Evolutionary conservation across 2,797 vertebrate genomes (phyloP), one percentile per base, ranked within the genome.

Genomic region (Micropoecilia bifurca): DNA sequence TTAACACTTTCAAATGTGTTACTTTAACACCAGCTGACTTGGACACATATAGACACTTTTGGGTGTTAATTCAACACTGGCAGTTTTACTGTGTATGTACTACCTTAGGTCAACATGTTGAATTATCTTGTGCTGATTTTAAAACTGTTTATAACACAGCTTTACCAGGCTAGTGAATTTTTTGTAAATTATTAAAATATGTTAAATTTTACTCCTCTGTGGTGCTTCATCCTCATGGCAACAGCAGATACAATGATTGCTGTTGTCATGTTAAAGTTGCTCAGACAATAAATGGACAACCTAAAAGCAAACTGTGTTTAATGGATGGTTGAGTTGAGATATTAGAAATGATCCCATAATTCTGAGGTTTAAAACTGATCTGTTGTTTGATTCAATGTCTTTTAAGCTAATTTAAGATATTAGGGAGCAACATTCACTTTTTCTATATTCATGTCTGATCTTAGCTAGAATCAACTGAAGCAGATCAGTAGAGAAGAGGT

Each of bases 111-210:
- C 53, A 57, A 57, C 53, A 57, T 3, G 9, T 57, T 57, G 53
- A 57, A 57, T 2, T 25, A 0, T 25, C 25, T n/a, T 55, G 20
- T 50, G 20, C 18, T 50, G 48, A 2, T 20, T 20, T 22, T 50
- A 14, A 18, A 20, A 7, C 48, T 50, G 2, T 22, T 22, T 0
- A 50, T 55, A 47, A 18, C 4, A 22, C 18, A 50, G 48, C 20
- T 55, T 55, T 55, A n/a, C 48, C 47, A 48, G 47, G n/a, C 48
- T 7, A 50, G 7, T 8, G 48, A 6, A 6, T 46, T 22, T 2
- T 50, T 50, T 20, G 6, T 20, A 20, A 50, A 20, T 20, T 68
- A 82, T 84, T 36, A 57, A 81, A 80, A 85, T 76, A 74, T 85
- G 47, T 41, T 75, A 82, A 81, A 78, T 83, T 69, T 30, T 48